Evolutionary conservation across 2,113 vertebrate genomes (phyloP), one percentile per base, ranked within the genome.

Genomic region (Brachionichthys hirsutus): DNA sequence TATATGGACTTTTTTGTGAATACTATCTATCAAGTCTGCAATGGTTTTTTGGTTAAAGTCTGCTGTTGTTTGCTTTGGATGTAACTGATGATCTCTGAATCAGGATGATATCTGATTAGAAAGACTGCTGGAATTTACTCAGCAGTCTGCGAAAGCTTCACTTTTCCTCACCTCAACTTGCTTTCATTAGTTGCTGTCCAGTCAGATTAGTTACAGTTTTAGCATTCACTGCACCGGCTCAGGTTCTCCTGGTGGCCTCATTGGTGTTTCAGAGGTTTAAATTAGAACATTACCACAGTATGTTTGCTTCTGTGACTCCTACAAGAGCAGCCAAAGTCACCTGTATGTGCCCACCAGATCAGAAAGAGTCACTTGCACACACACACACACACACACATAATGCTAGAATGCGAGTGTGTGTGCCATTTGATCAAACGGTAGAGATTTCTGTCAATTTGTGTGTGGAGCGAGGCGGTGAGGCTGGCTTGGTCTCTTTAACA

Each of bases 401-500:
- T 38, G 36, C 18, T 10, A 12, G 8, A 19, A 18, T 41, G 9
- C 14, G n/a, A n/a, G 15, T 40, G 54, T 45, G 18, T 41, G 1
- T 34, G 13, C 15, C 38, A 24, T 62, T 2, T 34, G 22, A 18
- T 35, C 42, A 16, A 40, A 36, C 24, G 17, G 9, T 22, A 35
- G 17, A 12, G 18, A 44, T 67, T 41, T 56, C 30, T 62, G 19
- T 69, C 42, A 22, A 41, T 53, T 69, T 16, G 22, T 61, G 46
- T 66, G 56, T 45, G 17, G 17, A 54, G 10, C 42, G 24, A n/a
- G n/a, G n/a, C n/a, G 47, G 35, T 53, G 46, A 30, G 30, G 24
- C 42, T 60, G 22, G 38, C 42, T n/a, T 53, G 58, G 56, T 64
- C 57, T 78, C 57, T 68, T 42, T 52, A 73, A 59, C 48, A 50